Base-by-base conservation (phyloP, 2,113 vertebrate genomes). In the Bubo scandiacus region DNA sequence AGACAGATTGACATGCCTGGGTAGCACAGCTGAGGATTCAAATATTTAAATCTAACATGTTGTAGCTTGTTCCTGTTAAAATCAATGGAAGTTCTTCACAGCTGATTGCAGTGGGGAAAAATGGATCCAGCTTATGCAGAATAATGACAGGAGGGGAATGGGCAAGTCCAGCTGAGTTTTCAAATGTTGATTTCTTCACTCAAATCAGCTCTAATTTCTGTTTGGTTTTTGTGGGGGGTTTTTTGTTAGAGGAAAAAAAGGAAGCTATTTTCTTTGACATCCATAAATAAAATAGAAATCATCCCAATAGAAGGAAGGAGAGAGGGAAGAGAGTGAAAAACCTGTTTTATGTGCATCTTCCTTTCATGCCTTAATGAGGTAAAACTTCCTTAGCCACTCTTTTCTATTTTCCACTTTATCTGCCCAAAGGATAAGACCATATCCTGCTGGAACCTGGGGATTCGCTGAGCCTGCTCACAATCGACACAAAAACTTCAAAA, bases 1-100 rank as follows among this genome's bases (percentile, higher is more conserved):
- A 90, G 91, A 88, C 86, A 88, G 91, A 83, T 47, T 89, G 87
- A 90, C 58, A 38, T 86, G 91, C 86, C 79, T 66, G 47, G 62
- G 74, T 90, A 86, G 51, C 62, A 45, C 66, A 92, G 95, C 93
- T 82, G 86, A 92, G 66, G 86, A 89, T 85, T 95, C 92, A 73
- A 7, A 52, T 77, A 85, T 94, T 94, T 80, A 92, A 91, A 94
- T 96, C 52, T 61, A 88, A 66, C 89, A 11, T 58, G 86, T 85
- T 91, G 81, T 72, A 89, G 78, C 91, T 91, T 85, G 89, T 66
- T 96, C 66, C 70, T 65, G 1, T 29, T 58, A 78, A 82, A 91
- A 94, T 89, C 70, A 6, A 45, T 85, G 91, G 77, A 92, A 95
- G 78, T 88, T 94, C 86, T 75, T 81, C 81, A 75, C 83, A 55